Evolutionary conservation across 2,113 vertebrate genomes (phyloP).

Genomic region (Chascanopsetta lugubris): DNA sequence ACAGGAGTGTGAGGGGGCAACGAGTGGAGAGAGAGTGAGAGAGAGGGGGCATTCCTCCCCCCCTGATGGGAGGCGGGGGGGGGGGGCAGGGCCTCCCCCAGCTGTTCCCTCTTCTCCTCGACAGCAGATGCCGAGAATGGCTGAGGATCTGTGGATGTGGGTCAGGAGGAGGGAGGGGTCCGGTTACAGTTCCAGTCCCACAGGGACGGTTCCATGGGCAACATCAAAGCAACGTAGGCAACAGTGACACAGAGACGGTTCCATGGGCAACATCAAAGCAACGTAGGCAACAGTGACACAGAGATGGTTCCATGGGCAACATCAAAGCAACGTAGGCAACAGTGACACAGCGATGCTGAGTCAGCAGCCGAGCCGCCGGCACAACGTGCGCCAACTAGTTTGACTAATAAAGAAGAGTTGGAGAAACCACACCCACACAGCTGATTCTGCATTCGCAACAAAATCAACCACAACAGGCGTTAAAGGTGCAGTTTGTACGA

Average conservation of each 20-base stretch:
- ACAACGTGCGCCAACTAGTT: too few species aligned
- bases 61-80: neutral
- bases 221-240: constrained; percentile 26
- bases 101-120: constrained; percentile 69
- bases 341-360: neutral
- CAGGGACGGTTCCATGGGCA: constrained; percentile 11
- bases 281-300: neutral
- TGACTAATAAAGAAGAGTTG: too few species aligned
- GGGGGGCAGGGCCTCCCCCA: constrained; percentile 36
- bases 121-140: constrained; percentile 62
- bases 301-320: constrained; percentile 5
- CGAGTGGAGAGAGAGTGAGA: neutral
- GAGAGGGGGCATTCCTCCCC: neutral
- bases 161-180: constrained; percentile 46
- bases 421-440: too few species aligned
- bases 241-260: neutral
- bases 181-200: constrained; percentile 52
- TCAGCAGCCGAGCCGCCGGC: too few species aligned
- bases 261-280: constrained; percentile 3
- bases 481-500: too few species aligned
- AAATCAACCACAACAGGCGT: too few species aligned
- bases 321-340: neutral
- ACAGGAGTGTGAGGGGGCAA: constrained; percentile 20
- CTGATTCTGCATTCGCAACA: too few species aligned
- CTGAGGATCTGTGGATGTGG: constrained; percentile 58